These are phyloP conservation scores for Blastobasis lacticolella DNA, from an alignment of 2,888 invertebrate genomes.

Conservation along the genomic window DNA sequence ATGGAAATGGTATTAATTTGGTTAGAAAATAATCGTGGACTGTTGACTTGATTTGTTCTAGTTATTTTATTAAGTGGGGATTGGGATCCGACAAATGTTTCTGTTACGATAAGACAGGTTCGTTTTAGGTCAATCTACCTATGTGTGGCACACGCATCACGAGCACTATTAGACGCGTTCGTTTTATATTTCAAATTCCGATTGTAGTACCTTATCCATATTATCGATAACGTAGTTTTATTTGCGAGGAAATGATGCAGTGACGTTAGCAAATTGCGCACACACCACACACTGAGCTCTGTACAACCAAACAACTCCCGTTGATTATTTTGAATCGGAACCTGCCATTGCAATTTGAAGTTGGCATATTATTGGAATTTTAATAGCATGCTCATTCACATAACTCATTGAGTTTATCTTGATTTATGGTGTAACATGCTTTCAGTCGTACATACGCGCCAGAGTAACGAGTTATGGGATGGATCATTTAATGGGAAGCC, in stretches of 20 bases:
- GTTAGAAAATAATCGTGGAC: too few species aligned
- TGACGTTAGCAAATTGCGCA: not conserved
- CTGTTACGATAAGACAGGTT: too few species aligned
- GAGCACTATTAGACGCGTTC: too few species aligned
- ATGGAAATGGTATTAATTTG: too few species aligned
- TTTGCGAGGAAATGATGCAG: not conserved
- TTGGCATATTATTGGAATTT: constrained; percentile 62
- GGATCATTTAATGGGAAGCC: constrained; percentile 42
- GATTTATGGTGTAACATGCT: constrained; percentile 50
- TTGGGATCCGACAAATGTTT: too few species aligned
- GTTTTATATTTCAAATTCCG: too few species aligned
- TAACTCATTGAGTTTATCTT: constrained; percentile 57
- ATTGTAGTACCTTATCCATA: too few species aligned
- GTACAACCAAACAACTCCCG: constrained; percentile 13
- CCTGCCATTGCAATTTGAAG: constrained; percentile 43
- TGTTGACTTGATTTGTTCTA: too few species aligned
- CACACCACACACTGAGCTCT: constrained; percentile 21
- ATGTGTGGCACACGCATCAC: too few species aligned
- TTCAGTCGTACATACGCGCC: constrained; percentile 33
- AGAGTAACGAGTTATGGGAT: constrained; percentile 39
- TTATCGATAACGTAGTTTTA: not conserved
- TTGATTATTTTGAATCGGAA: constrained; percentile 34
- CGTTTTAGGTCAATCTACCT: too few species aligned
- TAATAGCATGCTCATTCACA: constrained; percentile 58
- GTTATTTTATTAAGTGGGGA: too few species aligned